Percentiles rank a stretch among this genome's conserved stretches.
phyloP scores from a whole-genome alignment of 2,113 vertebrate genomes.

The Picathartes gymnocephalus region DNA sequence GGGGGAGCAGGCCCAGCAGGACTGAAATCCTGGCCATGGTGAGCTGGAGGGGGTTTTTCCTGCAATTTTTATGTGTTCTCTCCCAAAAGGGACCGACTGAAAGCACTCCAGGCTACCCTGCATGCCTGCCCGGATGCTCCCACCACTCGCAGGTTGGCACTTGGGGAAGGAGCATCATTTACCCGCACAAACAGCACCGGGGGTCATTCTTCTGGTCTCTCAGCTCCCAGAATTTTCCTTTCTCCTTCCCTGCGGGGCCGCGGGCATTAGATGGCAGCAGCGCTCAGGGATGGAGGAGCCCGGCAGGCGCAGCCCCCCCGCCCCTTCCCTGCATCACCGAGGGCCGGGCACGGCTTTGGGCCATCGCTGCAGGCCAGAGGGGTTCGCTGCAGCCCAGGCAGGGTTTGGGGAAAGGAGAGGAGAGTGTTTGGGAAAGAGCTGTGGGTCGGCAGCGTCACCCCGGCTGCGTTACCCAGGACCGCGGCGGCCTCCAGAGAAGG shows the following conservation, averaged over 20 bases:
- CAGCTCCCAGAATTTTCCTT: fast-evolving
- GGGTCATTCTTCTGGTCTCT: fast-evolving
- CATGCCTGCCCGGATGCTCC: background rate
- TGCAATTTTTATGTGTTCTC: background rate
- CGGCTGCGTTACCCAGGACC: background rate
- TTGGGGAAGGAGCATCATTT: background rate
- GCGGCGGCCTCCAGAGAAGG: background rate
- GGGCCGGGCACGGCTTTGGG: fast-evolving
- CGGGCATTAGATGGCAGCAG: conserved; percentile 69
- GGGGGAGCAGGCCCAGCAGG: background rate
- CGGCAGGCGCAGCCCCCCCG: background rate
- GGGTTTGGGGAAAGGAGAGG: fast-evolving
- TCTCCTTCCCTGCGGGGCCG: fast-evolving
- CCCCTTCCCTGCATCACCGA: background rate
- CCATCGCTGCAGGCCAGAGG: background rate
- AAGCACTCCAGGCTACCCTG: fast-evolving
- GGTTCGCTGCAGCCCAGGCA: background rate
- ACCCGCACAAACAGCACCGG: fast-evolving
- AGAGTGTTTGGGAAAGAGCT: background rate
- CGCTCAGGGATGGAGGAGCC: background rate
- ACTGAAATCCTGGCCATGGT: fast-evolving
- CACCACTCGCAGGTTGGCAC: fast-evolving
- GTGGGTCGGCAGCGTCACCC: background rate
- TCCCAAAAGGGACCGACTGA: background rate
- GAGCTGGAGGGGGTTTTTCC: background rate